These are phyloP conservation scores for Cyprinella venusta DNA, from an alignment of 2,797 vertebrate genomes.

Conservation along the genomic window DNA sequence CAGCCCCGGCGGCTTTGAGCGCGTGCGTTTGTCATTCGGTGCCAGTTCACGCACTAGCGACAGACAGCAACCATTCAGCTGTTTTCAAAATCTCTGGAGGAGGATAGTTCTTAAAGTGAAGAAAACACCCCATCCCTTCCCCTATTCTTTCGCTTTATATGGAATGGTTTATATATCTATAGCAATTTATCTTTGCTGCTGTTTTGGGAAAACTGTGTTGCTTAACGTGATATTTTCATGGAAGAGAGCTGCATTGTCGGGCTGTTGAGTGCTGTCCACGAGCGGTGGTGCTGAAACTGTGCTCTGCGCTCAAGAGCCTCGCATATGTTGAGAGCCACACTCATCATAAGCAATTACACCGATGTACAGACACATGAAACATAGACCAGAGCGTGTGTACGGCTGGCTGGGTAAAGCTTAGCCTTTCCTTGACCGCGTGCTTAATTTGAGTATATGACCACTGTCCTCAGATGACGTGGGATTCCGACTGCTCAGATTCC, in stretches of 20 bases:
- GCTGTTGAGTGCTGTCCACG: constrained; percentile 35
- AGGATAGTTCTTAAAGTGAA: neutral
- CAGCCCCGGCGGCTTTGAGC: neutral
- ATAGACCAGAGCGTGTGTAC: neutral
- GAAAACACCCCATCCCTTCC: neutral
- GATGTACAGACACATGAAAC: neutral
- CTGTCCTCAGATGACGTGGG: neutral
- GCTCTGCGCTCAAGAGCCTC: neutral
- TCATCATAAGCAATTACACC: neutral
- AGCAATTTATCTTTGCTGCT: neutral
- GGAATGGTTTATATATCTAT: neutral
- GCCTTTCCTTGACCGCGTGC: neutral
- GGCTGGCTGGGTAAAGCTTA: neutral
- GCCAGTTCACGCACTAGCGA: constrained; percentile 3
- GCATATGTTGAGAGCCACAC: constrained; percentile 8
- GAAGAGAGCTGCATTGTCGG: neutral
- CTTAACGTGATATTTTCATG: neutral
- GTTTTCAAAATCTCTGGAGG: neutral
- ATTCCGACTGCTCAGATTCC: neutral
- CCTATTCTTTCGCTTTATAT: neutral
- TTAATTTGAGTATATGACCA: constrained; percentile 1
- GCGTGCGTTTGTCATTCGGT: neutral
- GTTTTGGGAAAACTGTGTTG: neutral
- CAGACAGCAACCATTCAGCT: constrained; percentile 23
- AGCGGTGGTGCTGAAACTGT: constrained; percentile 39